Evolutionary conservation across 1,140 invertebrate species (phyloP).

Genomic region (Drosophila ficusphila): DNA sequence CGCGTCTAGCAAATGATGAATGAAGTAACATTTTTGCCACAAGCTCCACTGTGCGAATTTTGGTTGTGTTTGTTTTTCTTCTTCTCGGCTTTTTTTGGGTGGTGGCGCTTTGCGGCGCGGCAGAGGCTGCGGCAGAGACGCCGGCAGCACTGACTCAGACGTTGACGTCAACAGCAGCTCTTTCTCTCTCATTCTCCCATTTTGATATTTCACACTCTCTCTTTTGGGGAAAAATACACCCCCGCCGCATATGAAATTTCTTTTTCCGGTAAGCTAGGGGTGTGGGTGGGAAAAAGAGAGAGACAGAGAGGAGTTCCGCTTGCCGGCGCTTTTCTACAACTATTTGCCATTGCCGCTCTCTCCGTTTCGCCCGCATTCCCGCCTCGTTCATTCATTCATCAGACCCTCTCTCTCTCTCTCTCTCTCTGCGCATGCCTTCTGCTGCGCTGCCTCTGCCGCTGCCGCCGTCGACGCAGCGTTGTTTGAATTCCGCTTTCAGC

Average conservation of each 20-base stretch:
- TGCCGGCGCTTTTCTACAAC: conserved; percentile 72
- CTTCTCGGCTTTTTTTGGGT: conserved; percentile 57
- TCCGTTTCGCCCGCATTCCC: conserved; percentile 30
- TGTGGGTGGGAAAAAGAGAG: conserved; percentile 28
- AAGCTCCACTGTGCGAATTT: conserved; percentile 67
- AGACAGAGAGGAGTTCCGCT: conserved; percentile 37
- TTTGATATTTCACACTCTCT: conserved; percentile 10
- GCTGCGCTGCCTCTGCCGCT: conserved; percentile 26
- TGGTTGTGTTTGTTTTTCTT: conserved; percentile 34
- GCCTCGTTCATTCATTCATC: conserved; percentile 63
- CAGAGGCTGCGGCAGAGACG: conserved; percentile 13
- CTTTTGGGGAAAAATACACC: conserved; percentile 59
- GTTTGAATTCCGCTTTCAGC: conserved; percentile 59
- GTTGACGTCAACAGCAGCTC: conserved; percentile 49
- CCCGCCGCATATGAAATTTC: conserved; percentile 48
- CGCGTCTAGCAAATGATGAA: conserved; percentile 45
- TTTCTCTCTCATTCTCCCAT: conserved; percentile 27
- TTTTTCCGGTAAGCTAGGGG: conserved; percentile 49
- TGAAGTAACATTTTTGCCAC: conserved; percentile 56
- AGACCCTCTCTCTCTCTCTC: conserved; percentile 22
- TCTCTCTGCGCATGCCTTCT: conserved; percentile 40
- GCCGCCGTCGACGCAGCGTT: conserved; percentile 37
- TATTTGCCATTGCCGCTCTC: conserved; percentile 43
- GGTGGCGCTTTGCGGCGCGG: conserved; percentile 57
- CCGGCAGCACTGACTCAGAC: conserved; percentile 62